Evolutionary conservation across 2,797 vertebrate genomes (phyloP).

Genomic region (Zalophus californianus): DNA sequence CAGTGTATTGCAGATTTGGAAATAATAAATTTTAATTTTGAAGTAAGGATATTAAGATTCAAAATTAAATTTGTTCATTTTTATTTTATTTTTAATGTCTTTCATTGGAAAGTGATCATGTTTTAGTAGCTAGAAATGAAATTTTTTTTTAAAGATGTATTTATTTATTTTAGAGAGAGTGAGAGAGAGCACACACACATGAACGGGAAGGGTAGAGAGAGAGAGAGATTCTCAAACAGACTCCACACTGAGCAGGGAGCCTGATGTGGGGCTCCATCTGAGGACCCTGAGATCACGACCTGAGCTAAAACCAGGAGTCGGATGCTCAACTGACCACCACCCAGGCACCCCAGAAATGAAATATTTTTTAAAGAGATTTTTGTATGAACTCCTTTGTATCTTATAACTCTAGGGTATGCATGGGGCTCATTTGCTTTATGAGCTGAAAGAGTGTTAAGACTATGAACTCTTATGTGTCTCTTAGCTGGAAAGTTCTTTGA

Average conservation of each 20-base stretch:
- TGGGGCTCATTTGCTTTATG: neutral
- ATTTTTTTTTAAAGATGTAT: neutral
- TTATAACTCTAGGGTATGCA: neutral
- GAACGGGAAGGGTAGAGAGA: neutral
- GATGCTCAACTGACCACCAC: neutral
- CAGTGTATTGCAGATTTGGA: neutral
- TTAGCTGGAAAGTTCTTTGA: neutral
- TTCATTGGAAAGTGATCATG: neutral
- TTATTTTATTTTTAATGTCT: neutral
- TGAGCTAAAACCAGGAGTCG: neutral
- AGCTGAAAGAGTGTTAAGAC: neutral
- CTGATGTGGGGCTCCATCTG: neutral
- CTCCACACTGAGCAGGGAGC: neutral
- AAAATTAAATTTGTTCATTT: neutral
- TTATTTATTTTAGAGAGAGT: neutral
- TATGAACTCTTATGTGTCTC: neutral
- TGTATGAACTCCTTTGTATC: neutral
- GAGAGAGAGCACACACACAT: neutral
- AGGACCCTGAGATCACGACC: neutral
- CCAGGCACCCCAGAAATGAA: neutral
- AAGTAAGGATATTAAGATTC: neutral
- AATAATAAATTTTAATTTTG: constrained; percentile 47
- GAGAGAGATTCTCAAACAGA: neutral
- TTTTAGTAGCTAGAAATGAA: neutral
- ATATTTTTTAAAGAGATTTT: neutral